Conservation (phyloP, 2,888 invertebrate species). For the Eupeodes latifasciatus region DNA sequence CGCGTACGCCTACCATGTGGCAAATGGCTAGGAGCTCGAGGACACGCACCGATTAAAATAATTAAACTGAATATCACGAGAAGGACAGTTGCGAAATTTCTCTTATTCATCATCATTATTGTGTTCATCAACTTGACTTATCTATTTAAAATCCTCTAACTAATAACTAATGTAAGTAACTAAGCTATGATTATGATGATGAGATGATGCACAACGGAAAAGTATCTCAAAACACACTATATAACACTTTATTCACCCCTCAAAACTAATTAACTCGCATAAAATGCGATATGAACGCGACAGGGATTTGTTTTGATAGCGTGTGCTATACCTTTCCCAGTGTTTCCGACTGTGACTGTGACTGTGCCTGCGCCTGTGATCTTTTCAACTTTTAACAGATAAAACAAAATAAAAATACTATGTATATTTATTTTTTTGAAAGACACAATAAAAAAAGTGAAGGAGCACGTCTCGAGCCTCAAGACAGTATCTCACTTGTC, state of each 20-base stretch:
- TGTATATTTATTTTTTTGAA: background rate
- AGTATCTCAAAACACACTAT: constrained; percentile 48
- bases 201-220: constrained; percentile 50
- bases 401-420: constrained; percentile 39
- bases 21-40: constrained; percentile 82
- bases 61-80: constrained; percentile 79
- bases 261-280: constrained; percentile 61
- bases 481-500: constrained; percentile 59
- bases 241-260: constrained; percentile 56
- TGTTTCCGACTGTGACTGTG: no score
- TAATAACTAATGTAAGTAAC: constrained; percentile 4
- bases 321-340: background rate
- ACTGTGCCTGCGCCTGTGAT: constrained; percentile 38
- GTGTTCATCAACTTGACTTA: constrained; percentile 13
- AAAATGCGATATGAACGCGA: constrained; percentile 28
- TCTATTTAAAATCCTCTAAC: constrained; percentile 44
- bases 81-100: constrained; percentile 72
- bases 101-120: constrained; percentile 60
- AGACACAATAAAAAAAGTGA: background rate
- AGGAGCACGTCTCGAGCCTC: constrained; percentile 27
- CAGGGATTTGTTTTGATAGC: constrained; percentile 35
- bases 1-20: constrained; percentile 86
- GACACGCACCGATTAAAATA: constrained; percentile 81
- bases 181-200: background rate
- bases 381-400: constrained; percentile 67